phyloP scores from a whole-genome alignment of 1,140 invertebrate species.

The Eufriesea mexicana region DNA sequence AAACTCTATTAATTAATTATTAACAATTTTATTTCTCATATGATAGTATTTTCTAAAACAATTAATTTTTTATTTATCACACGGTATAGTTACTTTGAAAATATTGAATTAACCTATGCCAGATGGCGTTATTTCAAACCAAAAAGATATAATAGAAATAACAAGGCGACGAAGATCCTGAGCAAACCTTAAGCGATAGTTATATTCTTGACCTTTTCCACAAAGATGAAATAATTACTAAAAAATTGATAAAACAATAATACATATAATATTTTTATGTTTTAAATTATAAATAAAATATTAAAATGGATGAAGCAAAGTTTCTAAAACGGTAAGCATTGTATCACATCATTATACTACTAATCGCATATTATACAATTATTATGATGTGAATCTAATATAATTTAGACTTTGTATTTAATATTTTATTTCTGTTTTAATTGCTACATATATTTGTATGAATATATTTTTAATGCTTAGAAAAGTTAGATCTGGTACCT shows the following conservation, averaged over 20 bases:
- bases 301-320: constrained; percentile 79
- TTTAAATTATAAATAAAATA: constrained; percentile 17
- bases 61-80: background rate
- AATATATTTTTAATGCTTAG: constrained; percentile 77
- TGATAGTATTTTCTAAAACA: background rate
- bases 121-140: constrained; percentile 9
- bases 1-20: background rate
- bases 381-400: constrained; percentile 2
- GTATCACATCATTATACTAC: background rate
- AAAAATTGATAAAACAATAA: constrained; percentile 18
- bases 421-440: constrained; percentile 2
- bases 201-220: background rate
- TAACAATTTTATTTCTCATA: background rate
- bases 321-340: constrained; percentile 76
- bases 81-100: background rate
- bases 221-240: constrained; percentile 17
- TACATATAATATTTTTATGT: constrained; percentile 3
- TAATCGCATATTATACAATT: constrained; percentile 4
- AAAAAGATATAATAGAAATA: background rate
- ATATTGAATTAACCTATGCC: background rate
- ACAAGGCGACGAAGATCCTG: background rate
- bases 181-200: background rate
- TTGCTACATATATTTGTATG: background rate
- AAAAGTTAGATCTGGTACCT: constrained; percentile 90
- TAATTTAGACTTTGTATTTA: background rate